These are phyloP conservation scores for Cassiopea andromeda DNA, from an alignment of 30 jellyfish, hydroid and myxozoan species.

Conservation along the genomic window DNA sequence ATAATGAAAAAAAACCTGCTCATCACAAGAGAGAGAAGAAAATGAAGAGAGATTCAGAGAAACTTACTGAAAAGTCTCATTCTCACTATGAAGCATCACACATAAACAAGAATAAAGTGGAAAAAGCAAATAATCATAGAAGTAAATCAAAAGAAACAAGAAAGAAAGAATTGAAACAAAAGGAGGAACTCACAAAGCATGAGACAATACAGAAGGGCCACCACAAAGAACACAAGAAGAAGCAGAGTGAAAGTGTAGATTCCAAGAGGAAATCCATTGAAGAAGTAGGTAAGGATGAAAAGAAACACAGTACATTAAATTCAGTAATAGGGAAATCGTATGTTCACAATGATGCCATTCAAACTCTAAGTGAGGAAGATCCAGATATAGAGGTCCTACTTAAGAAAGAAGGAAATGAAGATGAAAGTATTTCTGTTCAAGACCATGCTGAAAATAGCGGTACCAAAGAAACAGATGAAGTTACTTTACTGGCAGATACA, in stretches of 20 bases:
- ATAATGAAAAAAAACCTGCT: background rate
- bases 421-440: background rate
- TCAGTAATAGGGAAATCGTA: background rate
- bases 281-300: slow-evolving; percentile 11
- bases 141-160: slow-evolving; percentile 20
- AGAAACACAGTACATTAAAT: background rate
- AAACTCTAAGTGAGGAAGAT: background rate
- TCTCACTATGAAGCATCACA: background rate
- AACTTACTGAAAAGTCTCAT: background rate
- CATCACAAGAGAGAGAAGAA: background rate
- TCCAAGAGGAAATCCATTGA: slow-evolving; percentile 4
- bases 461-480: background rate
- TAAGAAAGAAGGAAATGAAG: background rate
- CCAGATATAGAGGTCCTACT: background rate
- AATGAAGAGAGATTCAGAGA: background rate
- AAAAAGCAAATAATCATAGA: slow-evolving; percentile 6
- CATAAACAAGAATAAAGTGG: background rate
- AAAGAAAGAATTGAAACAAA: background rate
- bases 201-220: slow-evolving; percentile 8
- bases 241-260: background rate
- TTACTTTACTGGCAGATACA: slow-evolving; percentile 20
- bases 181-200: background rate
- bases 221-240: background rate
- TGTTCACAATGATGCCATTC: background rate
- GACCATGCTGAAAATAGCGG: background rate